Conservation (phyloP, 2,888 invertebrate species). For the Adelognathus sp. region DNA sequence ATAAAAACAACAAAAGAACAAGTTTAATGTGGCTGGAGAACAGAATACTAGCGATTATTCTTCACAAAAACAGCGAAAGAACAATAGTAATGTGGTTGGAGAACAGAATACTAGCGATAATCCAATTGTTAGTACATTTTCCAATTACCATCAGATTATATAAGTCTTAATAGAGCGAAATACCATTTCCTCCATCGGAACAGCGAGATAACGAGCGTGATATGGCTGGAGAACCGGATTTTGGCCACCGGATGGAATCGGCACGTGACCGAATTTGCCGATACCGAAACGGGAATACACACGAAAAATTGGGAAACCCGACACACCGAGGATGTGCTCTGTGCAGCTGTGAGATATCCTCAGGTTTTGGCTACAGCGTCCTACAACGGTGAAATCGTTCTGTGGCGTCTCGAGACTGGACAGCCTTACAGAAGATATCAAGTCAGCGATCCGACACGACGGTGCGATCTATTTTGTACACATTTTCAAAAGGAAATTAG, state of each 20-base stretch:
- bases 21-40: no score
- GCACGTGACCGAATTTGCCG: slow-evolving; percentile 87
- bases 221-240: slow-evolving; percentile 84
- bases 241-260: slow-evolving; percentile 91
- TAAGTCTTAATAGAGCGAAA: no score
- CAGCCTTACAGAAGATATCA: slow-evolving; percentile 84
- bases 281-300: slow-evolving; percentile 83
- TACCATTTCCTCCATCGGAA: not conserved
- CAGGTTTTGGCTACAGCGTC: slow-evolving; percentile 88
- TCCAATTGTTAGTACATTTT: no score
- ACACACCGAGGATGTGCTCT: slow-evolving; percentile 89
- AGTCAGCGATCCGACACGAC: slow-evolving; percentile 78
- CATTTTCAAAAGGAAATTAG: no score
- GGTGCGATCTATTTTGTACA: no score
- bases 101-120: slow-evolving; percentile 87
- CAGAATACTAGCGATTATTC: no score
- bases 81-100: slow-evolving; percentile 83
- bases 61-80: slow-evolving; percentile 78
- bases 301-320: slow-evolving; percentile 88
- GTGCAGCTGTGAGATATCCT: slow-evolving; percentile 86
- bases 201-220: slow-evolving; percentile 82
- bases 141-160: no score
- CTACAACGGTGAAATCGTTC: slow-evolving; percentile 90
- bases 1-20: no score
- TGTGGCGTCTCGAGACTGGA: slow-evolving; percentile 92